Evolutionary conservation across 2,888 invertebrate species (phyloP).

Genomic region (Matsumyia berberina): DNA sequence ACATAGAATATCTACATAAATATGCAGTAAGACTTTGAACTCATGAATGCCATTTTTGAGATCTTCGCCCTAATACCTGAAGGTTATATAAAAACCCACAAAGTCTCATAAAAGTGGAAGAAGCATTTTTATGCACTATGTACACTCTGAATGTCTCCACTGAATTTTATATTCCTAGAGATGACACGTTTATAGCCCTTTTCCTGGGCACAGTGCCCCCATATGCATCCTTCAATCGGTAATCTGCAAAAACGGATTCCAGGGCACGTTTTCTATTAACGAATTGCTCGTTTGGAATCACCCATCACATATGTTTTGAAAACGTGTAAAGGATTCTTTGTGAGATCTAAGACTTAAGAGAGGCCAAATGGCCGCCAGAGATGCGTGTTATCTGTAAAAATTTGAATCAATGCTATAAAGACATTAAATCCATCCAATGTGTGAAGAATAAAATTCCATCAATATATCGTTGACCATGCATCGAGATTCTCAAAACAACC

Average conservation of each 20-base stretch:
- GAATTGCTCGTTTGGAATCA: background rate
- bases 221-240: constrained; percentile 27
- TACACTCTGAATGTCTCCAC: too few species aligned
- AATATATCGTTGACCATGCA: too few species aligned
- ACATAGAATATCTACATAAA: too few species aligned
- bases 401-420: background rate
- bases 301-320: background rate
- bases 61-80: too few species aligned
- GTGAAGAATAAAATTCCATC: too few species aligned
- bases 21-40: too few species aligned
- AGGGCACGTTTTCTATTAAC: constrained; percentile 48
- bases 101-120: too few species aligned
- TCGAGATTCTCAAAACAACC: too few species aligned
- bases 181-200: constrained; percentile 13
- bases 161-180: constrained; percentile 3
- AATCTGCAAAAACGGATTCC: constrained; percentile 35
- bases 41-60: too few species aligned
- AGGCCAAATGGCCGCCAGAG: background rate
- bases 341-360: background rate
- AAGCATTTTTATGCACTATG: too few species aligned
- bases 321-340: background rate
- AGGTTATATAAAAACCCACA: too few species aligned
- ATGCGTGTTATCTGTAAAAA: background rate
- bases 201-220: background rate
- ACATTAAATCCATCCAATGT: too few species aligned